A percentile compares a stretch with the other conserved stretches of the same genome.
Conservation (phyloP, 2,888 invertebrate species). For the Pristionchus mayeri region DNA sequence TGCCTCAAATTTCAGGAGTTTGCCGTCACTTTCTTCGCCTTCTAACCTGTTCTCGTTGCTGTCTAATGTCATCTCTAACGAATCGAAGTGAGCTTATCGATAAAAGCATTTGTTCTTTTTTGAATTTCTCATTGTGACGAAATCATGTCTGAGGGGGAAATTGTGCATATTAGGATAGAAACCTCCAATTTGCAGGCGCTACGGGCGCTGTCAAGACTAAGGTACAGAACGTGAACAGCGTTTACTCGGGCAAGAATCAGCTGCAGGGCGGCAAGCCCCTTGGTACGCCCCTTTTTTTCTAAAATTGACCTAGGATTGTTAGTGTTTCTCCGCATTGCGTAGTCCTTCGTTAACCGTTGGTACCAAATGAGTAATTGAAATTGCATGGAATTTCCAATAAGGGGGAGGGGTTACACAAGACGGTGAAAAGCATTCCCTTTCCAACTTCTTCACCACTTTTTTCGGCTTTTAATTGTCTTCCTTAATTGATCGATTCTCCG, state of each 20-base stretch:
- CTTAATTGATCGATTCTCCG: conserved; percentile 32
- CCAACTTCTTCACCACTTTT: background rate
- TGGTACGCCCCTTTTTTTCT: conserved; percentile 55
- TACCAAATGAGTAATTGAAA: no score
- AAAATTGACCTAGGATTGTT: no score
- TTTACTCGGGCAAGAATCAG: conserved; percentile 71
- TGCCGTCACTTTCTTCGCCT: background rate
- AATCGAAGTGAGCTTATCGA: background rate
- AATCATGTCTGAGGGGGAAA: no score
- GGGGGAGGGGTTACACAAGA: no score
- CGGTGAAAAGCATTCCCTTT: no score
- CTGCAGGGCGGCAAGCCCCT: conserved; percentile 62
- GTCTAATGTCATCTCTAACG: conserved; percentile 30
- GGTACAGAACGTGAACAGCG: conserved; percentile 72
- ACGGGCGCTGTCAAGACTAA: conserved; percentile 71
- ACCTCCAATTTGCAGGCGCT: conserved; percentile 61
- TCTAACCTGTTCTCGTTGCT: background rate
- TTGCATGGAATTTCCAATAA: no score
- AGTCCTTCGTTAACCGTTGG: no score
- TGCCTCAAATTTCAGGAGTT: background rate
- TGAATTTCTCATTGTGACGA: no score
- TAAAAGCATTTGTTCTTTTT: no score
- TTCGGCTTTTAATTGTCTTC: background rate
- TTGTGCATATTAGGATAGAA: no score
- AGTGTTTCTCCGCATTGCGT: no score